Evolutionary conservation across 1,140 invertebrate species (phyloP).

Genomic region (Musca domestica): DNA sequence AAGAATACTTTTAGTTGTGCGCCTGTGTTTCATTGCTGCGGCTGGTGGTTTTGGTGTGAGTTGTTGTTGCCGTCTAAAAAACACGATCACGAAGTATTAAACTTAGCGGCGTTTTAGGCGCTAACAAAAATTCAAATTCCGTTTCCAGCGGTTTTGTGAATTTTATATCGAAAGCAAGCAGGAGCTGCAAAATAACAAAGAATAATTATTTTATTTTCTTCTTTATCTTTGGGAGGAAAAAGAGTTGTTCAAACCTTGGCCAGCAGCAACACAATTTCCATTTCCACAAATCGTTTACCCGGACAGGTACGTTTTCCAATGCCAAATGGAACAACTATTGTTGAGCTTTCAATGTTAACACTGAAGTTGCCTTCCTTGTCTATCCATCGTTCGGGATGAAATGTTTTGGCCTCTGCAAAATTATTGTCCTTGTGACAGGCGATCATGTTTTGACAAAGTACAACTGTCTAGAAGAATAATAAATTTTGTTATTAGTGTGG

Average conservation of each 20-base stretch:
- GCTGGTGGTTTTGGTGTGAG: constrained; percentile 9
- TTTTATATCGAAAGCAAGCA: constrained; percentile 68
- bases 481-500: too few relatives aligned
- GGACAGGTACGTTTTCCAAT: constrained; percentile 78
- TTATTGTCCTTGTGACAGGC: constrained; percentile 76
- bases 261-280: constrained; percentile 71
- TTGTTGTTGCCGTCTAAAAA: not conserved
- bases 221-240: not conserved
- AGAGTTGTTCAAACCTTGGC: constrained; percentile 62
- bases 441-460: constrained; percentile 81
- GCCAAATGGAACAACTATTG: constrained; percentile 83
- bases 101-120: constrained; percentile 69
- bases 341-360: constrained; percentile 52
- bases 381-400: constrained; percentile 81
- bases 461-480: constrained; percentile 74
- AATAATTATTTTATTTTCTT: not conserved
- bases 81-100: constrained; percentile 63
- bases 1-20: constrained; percentile 28
- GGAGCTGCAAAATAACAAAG: constrained; percentile 55
- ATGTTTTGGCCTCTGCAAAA: constrained; percentile 73
- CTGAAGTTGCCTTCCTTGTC: constrained; percentile 52
- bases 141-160: constrained; percentile 67
- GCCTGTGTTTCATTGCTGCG: not conserved
- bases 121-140: constrained; percentile 75
- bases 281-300: constrained; percentile 77